These are phyloP conservation scores for Psophia crepitans DNA, from an alignment of 2,113 vertebrate genomes.

Conservation along the genomic window DNA sequence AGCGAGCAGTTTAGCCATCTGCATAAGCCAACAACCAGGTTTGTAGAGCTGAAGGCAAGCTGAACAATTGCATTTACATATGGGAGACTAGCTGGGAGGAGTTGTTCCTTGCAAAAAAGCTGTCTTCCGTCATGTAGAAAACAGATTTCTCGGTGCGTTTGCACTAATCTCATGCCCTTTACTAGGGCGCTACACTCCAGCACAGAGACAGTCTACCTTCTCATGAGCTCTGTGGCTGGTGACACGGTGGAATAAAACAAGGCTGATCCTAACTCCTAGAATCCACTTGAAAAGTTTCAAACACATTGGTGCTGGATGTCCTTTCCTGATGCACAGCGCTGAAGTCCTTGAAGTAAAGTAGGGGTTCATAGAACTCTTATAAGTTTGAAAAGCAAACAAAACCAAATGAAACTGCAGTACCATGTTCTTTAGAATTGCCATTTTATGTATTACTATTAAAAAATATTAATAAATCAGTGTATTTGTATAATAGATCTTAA, in stretches of 20 bases:
- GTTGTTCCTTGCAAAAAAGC: background rate
- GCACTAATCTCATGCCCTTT: background rate
- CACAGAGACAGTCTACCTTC: background rate
- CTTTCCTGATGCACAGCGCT: background rate
- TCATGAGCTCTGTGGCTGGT: background rate
- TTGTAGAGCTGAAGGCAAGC: background rate
- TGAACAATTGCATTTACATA: background rate
- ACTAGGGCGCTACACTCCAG: background rate
- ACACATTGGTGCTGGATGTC: background rate
- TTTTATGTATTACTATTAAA: background rate
- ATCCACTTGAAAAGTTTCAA: background rate
- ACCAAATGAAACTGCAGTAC: background rate
- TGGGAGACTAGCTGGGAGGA: background rate
- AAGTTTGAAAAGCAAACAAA: background rate
- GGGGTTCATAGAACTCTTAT: background rate
- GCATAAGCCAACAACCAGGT: background rate
- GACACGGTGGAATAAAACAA: background rate
- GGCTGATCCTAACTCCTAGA: background rate
- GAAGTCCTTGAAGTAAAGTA: background rate
- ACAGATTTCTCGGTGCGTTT: background rate
- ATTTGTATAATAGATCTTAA: background rate
- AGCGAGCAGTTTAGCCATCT: background rate
- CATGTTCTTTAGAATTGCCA: background rate
- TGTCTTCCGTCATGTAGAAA: background rate
- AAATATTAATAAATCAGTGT: background rate